Evolutionary conservation across 2,888 invertebrate species (phyloP).

Genomic region (Malacosoma neustria): DNA sequence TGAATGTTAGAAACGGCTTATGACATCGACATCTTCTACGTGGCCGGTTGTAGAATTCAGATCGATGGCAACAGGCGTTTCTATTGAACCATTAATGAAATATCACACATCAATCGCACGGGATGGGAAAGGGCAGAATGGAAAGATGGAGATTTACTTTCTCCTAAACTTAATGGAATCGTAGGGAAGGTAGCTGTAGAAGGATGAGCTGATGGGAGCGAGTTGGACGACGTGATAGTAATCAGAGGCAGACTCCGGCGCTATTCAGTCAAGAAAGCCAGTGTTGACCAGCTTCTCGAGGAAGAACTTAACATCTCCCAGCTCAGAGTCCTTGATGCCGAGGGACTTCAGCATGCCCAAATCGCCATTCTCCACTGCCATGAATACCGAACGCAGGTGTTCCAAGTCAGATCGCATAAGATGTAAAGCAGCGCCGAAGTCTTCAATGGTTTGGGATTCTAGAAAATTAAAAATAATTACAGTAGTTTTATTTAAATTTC

Average conservation of each 20-base stretch:
- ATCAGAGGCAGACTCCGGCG: conserved; percentile 82
- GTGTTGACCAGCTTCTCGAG: conserved; percentile 96
- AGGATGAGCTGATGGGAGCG: conserved; percentile 81
- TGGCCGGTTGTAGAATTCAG: conserved; percentile 55
- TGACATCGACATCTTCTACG: conserved; percentile 38
- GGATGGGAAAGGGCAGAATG: conserved; percentile 20
- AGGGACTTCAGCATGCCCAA: conserved; percentile 94
- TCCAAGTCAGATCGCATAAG: conserved; percentile 92
- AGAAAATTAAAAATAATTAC: too few species aligned
- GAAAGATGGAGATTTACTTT: conserved; percentile 33
- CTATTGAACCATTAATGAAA: too few species aligned
- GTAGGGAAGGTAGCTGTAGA: conserved; percentile 80
- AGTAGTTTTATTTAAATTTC: too few species aligned
- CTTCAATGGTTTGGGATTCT: conserved; percentile 97
- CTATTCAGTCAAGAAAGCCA: conserved; percentile 94
- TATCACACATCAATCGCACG: conserved; percentile 32
- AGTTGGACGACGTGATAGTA: conserved; percentile 80
- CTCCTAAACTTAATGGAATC: conserved; percentile 68
- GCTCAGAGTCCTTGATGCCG: conserved; percentile 95
- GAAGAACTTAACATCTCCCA: conserved; percentile 97
- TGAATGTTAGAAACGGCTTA: conserved; percentile 23
- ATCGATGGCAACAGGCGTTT: conserved; percentile 22
- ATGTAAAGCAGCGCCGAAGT: conserved; percentile 91
- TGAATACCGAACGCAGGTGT: conserved; percentile 94
- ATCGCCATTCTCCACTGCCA: conserved; percentile 96